phyloP scores from a whole-genome alignment of 2,113 vertebrate species.

The Nyctereutes procyonoides region DNA sequence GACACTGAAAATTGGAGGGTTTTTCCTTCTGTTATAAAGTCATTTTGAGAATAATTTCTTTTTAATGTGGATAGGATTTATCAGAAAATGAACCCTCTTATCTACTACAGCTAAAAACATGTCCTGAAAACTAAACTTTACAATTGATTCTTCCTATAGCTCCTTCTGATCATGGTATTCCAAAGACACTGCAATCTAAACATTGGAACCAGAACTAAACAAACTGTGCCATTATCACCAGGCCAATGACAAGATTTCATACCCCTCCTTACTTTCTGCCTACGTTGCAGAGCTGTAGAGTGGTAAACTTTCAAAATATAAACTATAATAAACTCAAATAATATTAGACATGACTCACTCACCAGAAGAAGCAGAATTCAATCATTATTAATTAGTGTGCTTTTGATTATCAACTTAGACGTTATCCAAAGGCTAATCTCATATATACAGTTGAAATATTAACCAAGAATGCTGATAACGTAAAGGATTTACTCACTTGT shows the following conservation, averaged over 20 bases:
- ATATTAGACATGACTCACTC: background rate
- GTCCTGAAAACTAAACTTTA: background rate
- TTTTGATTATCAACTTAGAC: conserved; percentile 73
- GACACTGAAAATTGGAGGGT: background rate
- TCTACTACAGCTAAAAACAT: background rate
- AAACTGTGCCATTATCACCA: background rate
- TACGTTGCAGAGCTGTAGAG: background rate
- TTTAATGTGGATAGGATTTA: background rate
- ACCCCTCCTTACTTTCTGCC: background rate
- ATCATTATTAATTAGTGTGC: conserved; percentile 79
- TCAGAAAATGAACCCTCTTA: background rate
- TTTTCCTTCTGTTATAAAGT: background rate
- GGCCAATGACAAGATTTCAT: background rate
- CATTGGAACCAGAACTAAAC: background rate
- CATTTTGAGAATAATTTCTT: conserved; percentile 13
- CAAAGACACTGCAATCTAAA: background rate
- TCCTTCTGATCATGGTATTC: background rate
- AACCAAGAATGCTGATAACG: conserved; percentile 82
- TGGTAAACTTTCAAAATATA: conserved; percentile 38
- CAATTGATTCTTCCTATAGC: background rate
- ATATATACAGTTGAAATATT: conserved; percentile 83
- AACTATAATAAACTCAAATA: conserved; percentile 45
- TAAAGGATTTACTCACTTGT: conserved; percentile 80
- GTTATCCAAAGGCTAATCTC: conserved; percentile 81
- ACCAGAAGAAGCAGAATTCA: conserved; percentile 21